Evolutionary conservation across 2,888 invertebrate genomes (phyloP), one percentile per base, ranked within the genome.

Genomic region (Tolmerus cingulatus): DNA sequence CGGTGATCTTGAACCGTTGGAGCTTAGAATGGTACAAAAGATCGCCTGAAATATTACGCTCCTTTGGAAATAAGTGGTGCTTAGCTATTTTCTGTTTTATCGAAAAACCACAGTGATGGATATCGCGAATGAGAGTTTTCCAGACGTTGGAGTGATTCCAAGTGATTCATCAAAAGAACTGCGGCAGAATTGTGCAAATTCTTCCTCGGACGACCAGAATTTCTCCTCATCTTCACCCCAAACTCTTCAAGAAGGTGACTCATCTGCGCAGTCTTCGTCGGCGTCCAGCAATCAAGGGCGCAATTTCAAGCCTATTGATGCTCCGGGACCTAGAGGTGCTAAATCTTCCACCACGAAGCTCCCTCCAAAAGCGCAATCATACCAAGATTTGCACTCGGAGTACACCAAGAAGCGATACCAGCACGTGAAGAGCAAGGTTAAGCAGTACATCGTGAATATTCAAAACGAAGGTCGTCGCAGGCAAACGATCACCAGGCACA

Each of bases 381-480:
- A 23, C 76, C 88, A 88, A 57, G 88, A 88, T 87, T 51, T 88
- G 14, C 88, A 88, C 74, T 86, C 88, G 7, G 87, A 88, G 9
- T 86, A 88, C 74, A 87, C 88, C 5, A 84, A 86, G 37, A 86
- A 78, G 34, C 66, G 87, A 12, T 88, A 88, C 79, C 87, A 87
- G 30, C 88, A 88, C 79, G 87, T 88, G 12, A 87, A 88, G 76
- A 88, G 88, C 57, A 88, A 88, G 74, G 88, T 88, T 30, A 82
- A 86, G 34, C 87, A 88, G 27, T 88, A 88, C 46, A 88, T 87
- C 23, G 85, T 74, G 23, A 84, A 77, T 23, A 55, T 87, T 2
- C 84, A 79, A 43, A 74, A 86, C 7, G 51, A 87, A 43, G 82
- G 86, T 85, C 85, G 51, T n/a, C 86, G 74, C 2, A 78, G 30